Conservation (phyloP, 2,113 vertebrate genomes). For the Pedetes capensis region DNA sequence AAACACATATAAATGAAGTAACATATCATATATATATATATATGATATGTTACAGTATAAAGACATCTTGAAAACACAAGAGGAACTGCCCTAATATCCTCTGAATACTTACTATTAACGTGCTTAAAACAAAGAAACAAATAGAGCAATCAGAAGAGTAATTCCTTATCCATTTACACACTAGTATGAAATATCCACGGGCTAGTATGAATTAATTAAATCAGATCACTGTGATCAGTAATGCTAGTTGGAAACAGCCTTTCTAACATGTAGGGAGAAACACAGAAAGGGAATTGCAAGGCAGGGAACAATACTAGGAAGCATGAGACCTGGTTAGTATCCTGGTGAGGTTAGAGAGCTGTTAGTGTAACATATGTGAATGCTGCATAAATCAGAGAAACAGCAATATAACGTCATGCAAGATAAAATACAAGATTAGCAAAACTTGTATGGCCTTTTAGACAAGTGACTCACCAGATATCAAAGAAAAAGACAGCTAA, state of each 20-base stretch:
- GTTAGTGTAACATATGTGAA: background rate
- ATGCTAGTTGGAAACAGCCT: background rate
- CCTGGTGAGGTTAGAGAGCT: background rate
- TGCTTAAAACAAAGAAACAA: too few species aligned
- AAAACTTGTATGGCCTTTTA: background rate
- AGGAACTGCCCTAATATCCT: background rate
- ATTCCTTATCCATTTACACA: conserved; percentile 16
- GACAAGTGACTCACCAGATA: background rate
- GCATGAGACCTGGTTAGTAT: background rate
- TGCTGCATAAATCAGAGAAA: background rate
- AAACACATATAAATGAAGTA: background rate
- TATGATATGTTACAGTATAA: background rate
- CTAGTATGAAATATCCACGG: conserved; percentile 19
- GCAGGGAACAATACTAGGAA: accelerated
- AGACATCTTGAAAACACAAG: background rate
- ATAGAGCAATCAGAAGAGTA: too few species aligned
- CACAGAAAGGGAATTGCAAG: background rate
- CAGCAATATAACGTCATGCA: background rate
- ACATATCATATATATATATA: background rate
- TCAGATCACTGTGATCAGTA: background rate
- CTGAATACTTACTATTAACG: background rate
- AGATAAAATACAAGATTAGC: background rate
- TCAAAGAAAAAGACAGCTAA: background rate
- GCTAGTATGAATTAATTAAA: conserved; percentile 37
- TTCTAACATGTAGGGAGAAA: background rate